Base-by-base conservation (phyloP, 2,797 vertebrate species). In the Mus caroli region DNA sequence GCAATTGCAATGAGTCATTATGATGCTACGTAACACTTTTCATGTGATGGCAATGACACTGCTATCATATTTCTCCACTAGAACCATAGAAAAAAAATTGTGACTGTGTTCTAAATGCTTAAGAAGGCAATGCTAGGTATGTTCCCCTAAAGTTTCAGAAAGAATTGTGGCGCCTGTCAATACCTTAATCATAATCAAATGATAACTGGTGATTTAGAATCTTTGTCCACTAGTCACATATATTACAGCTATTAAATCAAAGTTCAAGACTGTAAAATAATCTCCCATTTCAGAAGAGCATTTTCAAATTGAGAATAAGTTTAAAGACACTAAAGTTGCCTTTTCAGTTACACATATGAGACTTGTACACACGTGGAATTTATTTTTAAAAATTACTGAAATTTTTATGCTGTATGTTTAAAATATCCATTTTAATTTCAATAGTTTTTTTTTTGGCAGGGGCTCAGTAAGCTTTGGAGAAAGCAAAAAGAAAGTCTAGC, bases 401-500 rank as follows among this genome's bases (percentile, higher is more conserved):
- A 7, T 14, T 84, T 40, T 84, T 64, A 46, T 46, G 40, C 1
- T 43, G 13, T 43, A 4, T 20, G n/a, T 58, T 13, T 40, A 40
- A 82, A 58, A 37, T 58, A 58, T 40, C 54, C 13, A 58, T 15
- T 37, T 58, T 82, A 82, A 26, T 82, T 82, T 82, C 12, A 82
- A 34, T 67, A 67, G 60, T 11, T 3, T 43, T 11, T 3, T 43
- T 13, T 67, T 31, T 31, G 26, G 62, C 22, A 26, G 28, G 0
- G 73, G 90, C 91, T 19, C 93, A 88, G 88, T 46, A 78, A 94
- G 95, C 93, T 97, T 97, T 96, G 50, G 0, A 92, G 91, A 97
- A 96, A 97, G 96, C 96, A 89, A 92, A 97, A 95, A 92, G 95
- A 92, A 97, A 97, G 95, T 94, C 28, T 88, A 92, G 86, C 95